Base-by-base conservation (phyloP, 2,797 vertebrate genomes). In the Coccyzus lansbergi region DNA sequence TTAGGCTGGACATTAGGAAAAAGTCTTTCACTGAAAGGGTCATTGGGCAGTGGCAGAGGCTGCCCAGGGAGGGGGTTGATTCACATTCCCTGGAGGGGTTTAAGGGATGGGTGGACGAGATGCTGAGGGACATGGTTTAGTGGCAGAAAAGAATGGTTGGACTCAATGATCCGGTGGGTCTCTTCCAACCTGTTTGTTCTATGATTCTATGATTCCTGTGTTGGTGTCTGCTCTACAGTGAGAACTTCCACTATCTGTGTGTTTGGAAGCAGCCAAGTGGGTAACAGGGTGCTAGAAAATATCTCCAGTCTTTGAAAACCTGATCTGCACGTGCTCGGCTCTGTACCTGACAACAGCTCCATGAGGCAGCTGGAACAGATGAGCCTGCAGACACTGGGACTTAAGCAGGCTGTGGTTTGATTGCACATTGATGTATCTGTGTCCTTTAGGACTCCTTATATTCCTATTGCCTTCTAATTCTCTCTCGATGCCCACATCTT, bases 401-500 rank as follows among this genome's bases (percentile, higher is more conserved):
- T 86, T 40, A 28, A 85, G 36, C 1, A 29, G 52, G 86, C 16
- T 9, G 80, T 29, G 49, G 19, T 74, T 71, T 49, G 75, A 18
- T 53, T 21, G 40, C 24, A 0, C 6, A 15, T 34, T 0, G 2
- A 46, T 48, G 0, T 33, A 16, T 8, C 62, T 3, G 0, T n/a
- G 76, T 24, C 67, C 71, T 49, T 55, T 8, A 29, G 72, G 34
- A 16, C 85, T 81, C 82, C 46, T 44, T 12, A 6, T 58, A 42
- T 44, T 53, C 78, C 18, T 3, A 0, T 22, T 34, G 68, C 71
- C 10, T 33, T 2, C 80, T 8, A 3, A 13, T 77, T 69, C 69
- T 63, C 21, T 52, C 81, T 58, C 56, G 0, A 0, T 69, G 79
- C 86, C 90, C 82, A 62, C 88, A 28, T 40, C 82, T 69, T 69